Base-by-base conservation (phyloP, 2,797 vertebrate genomes). In the Hoplostethus mediterraneus region DNA sequence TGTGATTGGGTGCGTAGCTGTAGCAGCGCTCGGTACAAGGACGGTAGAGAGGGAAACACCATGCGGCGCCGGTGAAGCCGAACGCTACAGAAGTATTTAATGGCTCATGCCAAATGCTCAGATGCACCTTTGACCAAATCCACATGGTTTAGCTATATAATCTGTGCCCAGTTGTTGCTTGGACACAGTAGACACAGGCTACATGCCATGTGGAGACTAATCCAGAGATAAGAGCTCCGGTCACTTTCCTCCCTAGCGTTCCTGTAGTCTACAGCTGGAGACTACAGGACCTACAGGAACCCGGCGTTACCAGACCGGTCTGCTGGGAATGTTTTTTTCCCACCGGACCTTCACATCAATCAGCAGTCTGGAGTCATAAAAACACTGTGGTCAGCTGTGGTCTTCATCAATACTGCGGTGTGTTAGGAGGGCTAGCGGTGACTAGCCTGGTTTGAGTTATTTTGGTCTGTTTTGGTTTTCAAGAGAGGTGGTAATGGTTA, bases 1-100 rank as follows among this genome's bases (percentile, higher is more conserved):
- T 53, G 16, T 31, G 61, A 70, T 47, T 55, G 2, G 6, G 13
- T 62, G 30, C 58, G 33, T 6, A 55, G 54, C 38, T 51, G 38
- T 17, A 59, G 42, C 60, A 57, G 28, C 12, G 52, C 40, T 49
- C 28, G 13, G 9, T 54, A 47, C 17, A 47, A 55, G 12, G 74
- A 58, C 25, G n/a, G 9, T 48, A 48, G 40, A 62, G 60, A 16
- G 16, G 6, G 25, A 69, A 21, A 21, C 21, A 21, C 21, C 21
- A 21, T 21, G 68, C 66, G 65, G n/a, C 47, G 60, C n/a, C n/a
- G 16, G 28, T 25, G 40, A 60, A 45, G 52, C 52, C 62, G 30
- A 60, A 30, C 17, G 36, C 13, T 17, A 67, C 10, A 44, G 10
- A 48, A 17, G 47, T 7, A 48, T 48, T 48, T 6, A 16, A 4